A percentile compares a stretch with the other conserved stretches of the same genome.
These are phyloP conservation scores for Argyra leucocephala DNA, from an alignment of 2,888 invertebrate species.

Conservation along the genomic window DNA sequence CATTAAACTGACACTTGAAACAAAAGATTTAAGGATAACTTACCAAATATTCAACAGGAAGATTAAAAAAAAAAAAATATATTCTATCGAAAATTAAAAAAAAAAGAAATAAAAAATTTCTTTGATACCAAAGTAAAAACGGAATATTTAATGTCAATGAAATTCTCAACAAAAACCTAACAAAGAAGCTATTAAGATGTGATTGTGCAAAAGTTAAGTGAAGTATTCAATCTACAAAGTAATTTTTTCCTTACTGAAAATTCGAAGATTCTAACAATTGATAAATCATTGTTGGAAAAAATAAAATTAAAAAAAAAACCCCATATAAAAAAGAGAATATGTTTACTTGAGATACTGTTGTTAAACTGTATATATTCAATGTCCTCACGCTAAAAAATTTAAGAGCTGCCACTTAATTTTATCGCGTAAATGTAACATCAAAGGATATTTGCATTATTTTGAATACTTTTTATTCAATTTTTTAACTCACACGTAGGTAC, in stretches of 20 bases:
- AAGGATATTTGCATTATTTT: constrained; percentile 4
- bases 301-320: background rate
- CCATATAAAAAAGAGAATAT: background rate
- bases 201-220: background rate
- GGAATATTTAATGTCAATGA: background rate
- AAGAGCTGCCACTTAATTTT: constrained; percentile 3
- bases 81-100: too few species aligned
- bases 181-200: background rate
- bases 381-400: background rate
- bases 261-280: background rate
- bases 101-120: too few species aligned
- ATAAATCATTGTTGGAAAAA: background rate
- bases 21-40: too few species aligned
- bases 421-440: background rate
- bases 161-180: background rate
- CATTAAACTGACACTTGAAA: too few species aligned
- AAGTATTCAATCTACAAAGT: background rate
- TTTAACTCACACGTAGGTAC: too few species aligned
- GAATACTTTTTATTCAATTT: too few species aligned
- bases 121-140: background rate
- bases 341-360: too few species aligned
- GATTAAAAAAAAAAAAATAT: too few species aligned
- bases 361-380: background rate
- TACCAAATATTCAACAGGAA: too few species aligned
- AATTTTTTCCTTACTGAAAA: background rate